A percentile compares a stretch with the other conserved stretches of the same genome.
Conservation (phyloP, 1,140 invertebrate genomes). For the Chrysopa pallens region DNA sequence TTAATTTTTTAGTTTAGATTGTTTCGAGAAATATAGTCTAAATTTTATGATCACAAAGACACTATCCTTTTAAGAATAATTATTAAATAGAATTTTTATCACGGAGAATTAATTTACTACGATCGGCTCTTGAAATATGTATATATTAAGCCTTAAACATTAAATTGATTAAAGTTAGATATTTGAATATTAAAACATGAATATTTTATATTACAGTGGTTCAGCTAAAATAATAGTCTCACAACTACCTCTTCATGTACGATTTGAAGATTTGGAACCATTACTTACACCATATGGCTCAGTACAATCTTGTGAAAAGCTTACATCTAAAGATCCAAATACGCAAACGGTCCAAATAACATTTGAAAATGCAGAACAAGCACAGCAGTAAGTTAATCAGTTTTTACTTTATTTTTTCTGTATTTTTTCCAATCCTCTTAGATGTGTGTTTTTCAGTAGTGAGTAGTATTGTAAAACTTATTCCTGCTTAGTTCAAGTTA, state of each 20-base stretch:
- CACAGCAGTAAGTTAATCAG: conserved; percentile 59
- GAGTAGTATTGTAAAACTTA: too few relatives aligned
- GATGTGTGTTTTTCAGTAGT: not conserved
- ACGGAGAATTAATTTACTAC: conserved; percentile 2
- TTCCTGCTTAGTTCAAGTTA: too few relatives aligned
- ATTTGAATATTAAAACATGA: too few relatives aligned
- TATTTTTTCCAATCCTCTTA: not conserved
- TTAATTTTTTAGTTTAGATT: too few relatives aligned
- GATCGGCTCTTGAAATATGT: not conserved
- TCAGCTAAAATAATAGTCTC: conserved; percentile 69
- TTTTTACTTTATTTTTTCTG: not conserved
- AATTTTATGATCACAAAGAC: too few relatives aligned
- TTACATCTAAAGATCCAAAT: conserved; percentile 55
- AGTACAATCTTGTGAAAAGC: conserved; percentile 70
- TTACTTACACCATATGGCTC: conserved; percentile 62
- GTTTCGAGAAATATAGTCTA: too few relatives aligned
- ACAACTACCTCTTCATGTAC: conserved; percentile 62
- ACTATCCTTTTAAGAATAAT: too few relatives aligned
- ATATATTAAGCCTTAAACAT: too few relatives aligned
- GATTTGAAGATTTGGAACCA: conserved; percentile 69
- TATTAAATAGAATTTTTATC: too few relatives aligned
- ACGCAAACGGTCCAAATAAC: conserved; percentile 65
- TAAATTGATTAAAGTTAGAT: too few relatives aligned
- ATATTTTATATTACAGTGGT: conserved; percentile 36
- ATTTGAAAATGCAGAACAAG: conserved; percentile 74